Conservation (phyloP, 1,140 invertebrate genomes). For the fruit fly (Drosophila melanogaster) region DNA sequence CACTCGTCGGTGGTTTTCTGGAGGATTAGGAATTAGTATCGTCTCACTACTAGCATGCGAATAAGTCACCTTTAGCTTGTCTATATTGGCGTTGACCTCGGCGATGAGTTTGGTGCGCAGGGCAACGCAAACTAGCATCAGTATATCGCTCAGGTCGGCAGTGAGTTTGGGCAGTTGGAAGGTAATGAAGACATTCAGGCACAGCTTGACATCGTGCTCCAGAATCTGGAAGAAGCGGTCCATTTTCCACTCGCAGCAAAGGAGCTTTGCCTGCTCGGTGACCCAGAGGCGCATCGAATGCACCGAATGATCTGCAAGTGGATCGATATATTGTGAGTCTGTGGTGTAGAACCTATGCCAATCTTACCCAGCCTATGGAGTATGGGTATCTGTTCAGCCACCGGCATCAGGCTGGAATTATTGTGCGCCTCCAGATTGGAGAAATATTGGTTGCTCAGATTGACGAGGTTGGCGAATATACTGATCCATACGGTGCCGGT, state of each 20-base stretch:
- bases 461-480: slow-evolving; percentile 74
- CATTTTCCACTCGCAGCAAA: slow-evolving; percentile 90
- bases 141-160: slow-evolving; percentile 84
- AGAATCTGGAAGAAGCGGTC: slow-evolving; percentile 87
- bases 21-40: background rate
- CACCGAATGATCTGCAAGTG: slow-evolving; percentile 88
- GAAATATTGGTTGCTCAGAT: slow-evolving; percentile 78
- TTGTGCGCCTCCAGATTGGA: slow-evolving; percentile 66
- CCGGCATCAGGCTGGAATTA: slow-evolving; percentile 87
- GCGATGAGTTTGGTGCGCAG: slow-evolving; percentile 91
- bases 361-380: slow-evolving; percentile 88
- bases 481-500: slow-evolving; percentile 76
- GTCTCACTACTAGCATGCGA: no score
- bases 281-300: slow-evolving; percentile 91
- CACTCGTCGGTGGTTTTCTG: slow-evolving; percentile 89
- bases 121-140: slow-evolving; percentile 88
- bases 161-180: slow-evolving; percentile 87
- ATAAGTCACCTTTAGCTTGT: slow-evolving; percentile 88
- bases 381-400: slow-evolving; percentile 92
- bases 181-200: slow-evolving; percentile 87
- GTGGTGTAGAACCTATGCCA: background rate
- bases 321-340: background rate
- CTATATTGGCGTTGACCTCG: slow-evolving; percentile 90
- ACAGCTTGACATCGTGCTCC: slow-evolving; percentile 88
- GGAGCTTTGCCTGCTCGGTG: slow-evolving; percentile 87